These are phyloP conservation scores for Meiosimyza decipiens DNA, from an alignment of 2,888 invertebrate species.

Conservation along the genomic window DNA sequence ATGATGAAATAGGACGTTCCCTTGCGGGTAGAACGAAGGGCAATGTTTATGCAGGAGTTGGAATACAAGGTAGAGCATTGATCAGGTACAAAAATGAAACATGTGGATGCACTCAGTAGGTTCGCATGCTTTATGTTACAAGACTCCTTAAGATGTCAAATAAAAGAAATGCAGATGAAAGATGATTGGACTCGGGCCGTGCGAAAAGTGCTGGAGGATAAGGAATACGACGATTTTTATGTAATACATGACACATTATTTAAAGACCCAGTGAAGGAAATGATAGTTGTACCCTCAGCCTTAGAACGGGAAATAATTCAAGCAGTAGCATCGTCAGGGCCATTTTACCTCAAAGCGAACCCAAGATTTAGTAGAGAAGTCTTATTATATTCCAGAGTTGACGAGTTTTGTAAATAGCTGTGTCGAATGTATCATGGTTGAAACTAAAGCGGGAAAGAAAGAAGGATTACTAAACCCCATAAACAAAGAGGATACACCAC, in stretches of 20 bases:
- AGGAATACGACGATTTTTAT: slow-evolving; percentile 24
- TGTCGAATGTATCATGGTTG: slow-evolving; percentile 10
- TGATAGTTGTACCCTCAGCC: slow-evolving; percentile 55
- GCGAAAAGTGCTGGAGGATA: slow-evolving; percentile 21
- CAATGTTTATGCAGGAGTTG: slow-evolving; percentile 35
- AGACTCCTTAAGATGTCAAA: slow-evolving; percentile 12
- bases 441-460: background rate
- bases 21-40: slow-evolving; percentile 33
- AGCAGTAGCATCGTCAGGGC: slow-evolving; percentile 54
- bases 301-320: slow-evolving; percentile 58
- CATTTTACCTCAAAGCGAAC: slow-evolving; percentile 47
- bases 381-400: slow-evolving; percentile 4
- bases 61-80: slow-evolving; percentile 30
- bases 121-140: slow-evolving; percentile 6
- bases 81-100: slow-evolving; percentile 32
- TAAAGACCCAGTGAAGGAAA: slow-evolving; percentile 34
- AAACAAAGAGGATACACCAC: slow-evolving; percentile 37
- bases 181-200: slow-evolving; percentile 24
- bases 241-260: slow-evolving; percentile 34
- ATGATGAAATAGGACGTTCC: slow-evolving; percentile 38
- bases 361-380: slow-evolving; percentile 11
- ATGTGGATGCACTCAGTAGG: slow-evolving; percentile 34
- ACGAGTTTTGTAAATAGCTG: slow-evolving; percentile 8
- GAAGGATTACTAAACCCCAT: slow-evolving; percentile 35
- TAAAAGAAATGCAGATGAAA: slow-evolving; percentile 21